These are phyloP conservation scores for Ciconia maguari DNA, from an alignment of 2,113 vertebrate species.

Conservation along the genomic window DNA sequence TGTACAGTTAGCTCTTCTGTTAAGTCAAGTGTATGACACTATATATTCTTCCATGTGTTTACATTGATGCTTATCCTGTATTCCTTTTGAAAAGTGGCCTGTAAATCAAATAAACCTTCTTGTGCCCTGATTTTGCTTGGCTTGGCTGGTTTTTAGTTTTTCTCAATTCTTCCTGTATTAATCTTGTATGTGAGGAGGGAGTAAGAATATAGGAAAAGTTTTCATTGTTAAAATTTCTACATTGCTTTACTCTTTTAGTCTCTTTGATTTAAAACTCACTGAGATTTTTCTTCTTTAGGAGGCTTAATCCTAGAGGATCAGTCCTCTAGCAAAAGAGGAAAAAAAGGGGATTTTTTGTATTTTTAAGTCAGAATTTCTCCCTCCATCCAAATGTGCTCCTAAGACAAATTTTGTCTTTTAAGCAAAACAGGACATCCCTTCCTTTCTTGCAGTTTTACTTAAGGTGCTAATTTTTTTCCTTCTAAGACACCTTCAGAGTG, in stretches of 20 bases:
- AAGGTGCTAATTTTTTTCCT: neutral
- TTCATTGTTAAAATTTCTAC: neutral
- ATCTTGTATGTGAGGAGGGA: neutral
- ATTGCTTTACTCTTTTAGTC: neutral
- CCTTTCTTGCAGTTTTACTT: neutral
- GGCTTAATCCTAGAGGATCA: neutral
- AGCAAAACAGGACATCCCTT: neutral
- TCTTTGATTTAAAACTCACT: neutral
- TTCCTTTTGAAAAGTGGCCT: constrained; percentile 42
- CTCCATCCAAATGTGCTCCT: neutral
- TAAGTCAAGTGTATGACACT: neutral
- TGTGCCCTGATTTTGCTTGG: constrained; percentile 14
- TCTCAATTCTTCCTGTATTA: neutral
- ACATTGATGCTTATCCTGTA: neutral
- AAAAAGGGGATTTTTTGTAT: neutral
- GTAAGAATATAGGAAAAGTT: neutral
- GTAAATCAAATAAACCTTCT: constrained; percentile 35
- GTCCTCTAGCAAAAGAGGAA: neutral
- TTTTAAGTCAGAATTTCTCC: neutral
- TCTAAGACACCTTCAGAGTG: neutral
- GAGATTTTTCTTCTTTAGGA: neutral
- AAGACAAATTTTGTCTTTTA: neutral
- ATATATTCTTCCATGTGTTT: neutral
- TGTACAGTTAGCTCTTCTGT: neutral
- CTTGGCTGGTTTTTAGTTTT: neutral